Percentiles rank a stretch among this genome's conserved stretches.
Conservation (phyloP, 2,113 vertebrate genomes). For the Parus major region DNA sequence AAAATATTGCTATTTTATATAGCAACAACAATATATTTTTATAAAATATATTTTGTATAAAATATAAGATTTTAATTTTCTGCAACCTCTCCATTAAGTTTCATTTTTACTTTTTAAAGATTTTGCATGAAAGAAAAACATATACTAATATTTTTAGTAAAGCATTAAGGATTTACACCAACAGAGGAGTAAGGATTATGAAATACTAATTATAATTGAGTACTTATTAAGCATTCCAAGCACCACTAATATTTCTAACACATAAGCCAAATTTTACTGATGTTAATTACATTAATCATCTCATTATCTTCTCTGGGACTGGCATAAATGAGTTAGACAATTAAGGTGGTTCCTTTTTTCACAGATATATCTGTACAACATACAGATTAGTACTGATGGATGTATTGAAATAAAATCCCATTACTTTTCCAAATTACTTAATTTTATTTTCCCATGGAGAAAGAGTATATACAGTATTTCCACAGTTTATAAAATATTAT, state of each 20-base stretch:
- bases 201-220: neutral
- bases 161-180: neutral
- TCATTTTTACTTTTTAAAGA: neutral
- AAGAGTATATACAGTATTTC: neutral
- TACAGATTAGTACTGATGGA: neutral
- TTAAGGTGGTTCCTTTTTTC: neutral
- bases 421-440: neutral
- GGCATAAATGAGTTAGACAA: neutral
- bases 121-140: neutral
- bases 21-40: neutral
- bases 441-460: neutral
- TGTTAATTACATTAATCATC: conserved; percentile 13
- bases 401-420: neutral
- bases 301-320: conserved; percentile 3
- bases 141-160: neutral
- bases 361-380: neutral
- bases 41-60: neutral
- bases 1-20: neutral
- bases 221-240: neutral
- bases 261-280: neutral
- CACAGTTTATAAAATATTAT: neutral
- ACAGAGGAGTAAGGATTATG: neutral
- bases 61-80: neutral
- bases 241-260: neutral
- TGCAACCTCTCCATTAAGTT: neutral